Conservation (phyloP, 1,140 invertebrate genomes). For the Zaprionus davidi region DNA sequence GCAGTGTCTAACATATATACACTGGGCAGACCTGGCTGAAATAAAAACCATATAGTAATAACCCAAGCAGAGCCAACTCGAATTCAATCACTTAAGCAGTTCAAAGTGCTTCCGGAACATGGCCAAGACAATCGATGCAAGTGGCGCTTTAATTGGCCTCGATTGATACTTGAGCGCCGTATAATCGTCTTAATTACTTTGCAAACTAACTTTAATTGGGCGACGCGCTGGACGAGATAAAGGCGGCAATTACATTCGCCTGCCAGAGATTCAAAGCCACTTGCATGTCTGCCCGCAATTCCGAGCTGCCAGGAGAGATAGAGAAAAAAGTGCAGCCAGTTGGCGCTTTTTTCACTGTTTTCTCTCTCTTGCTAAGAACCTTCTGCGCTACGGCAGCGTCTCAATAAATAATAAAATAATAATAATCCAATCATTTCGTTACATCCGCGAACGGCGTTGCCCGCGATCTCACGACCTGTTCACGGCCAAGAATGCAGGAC, state of each 20-base stretch:
- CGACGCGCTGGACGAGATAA: constrained; percentile 68
- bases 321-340: constrained; percentile 21
- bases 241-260: constrained; percentile 66
- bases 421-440: constrained; percentile 81
- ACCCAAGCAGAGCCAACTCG: background rate
- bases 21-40: background rate
- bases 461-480: constrained; percentile 9
- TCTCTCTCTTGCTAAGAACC: background rate
- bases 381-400: constrained; percentile 43
- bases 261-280: constrained; percentile 46
- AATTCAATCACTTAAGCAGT: background rate
- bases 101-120: background rate
- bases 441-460: constrained; percentile 67
- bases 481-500: background rate
- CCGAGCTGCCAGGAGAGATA: constrained; percentile 10
- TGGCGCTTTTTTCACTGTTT: background rate
- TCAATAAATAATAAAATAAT: constrained; percentile 81
- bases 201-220: constrained; percentile 80
- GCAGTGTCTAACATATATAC: background rate
- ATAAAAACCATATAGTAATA: background rate
- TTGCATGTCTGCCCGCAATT: constrained; percentile 76
- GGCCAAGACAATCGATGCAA: constrained; percentile 61
- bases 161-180: constrained; percentile 81
- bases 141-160: constrained; percentile 69
- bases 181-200: constrained; percentile 82